Evolutionary conservation across 2,888 invertebrate species (phyloP), one percentile per base, ranked within the genome.

Genomic region (Protodeltote pygarga): DNA sequence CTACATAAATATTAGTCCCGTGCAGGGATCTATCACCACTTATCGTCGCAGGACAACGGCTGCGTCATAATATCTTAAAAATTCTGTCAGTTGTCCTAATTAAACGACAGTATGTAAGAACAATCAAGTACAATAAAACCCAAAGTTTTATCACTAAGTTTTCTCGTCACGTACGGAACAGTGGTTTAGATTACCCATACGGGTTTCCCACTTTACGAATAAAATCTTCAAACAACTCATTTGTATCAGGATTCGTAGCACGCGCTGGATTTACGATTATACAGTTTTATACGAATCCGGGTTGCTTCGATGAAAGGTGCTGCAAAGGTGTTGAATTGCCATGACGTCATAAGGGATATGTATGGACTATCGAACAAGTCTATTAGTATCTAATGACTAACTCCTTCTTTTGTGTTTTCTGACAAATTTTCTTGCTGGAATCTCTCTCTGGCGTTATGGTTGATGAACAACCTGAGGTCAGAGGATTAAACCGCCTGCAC

Each of bases 191-290:
- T 89, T 85, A 79, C 84, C 77, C 69, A 75, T 77, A 73, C 75
- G 85, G 87, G 76, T 80, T 89, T 89, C 75, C 87, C 89, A 80
- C 40, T 42, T 61, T 49, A 61, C 61, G 61, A 62, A 61, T 68
- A 63, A 75, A 65, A 57, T 49, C 35, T 48, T 57, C 48, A 71
- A 69, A 63, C 69, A 66, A 73, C 53, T 75, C 78, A 79, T 77
- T 75, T 74, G 65, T 54, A 38, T 65, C 81, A 73, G 52, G 50
- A 88, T 82, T 82, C 87, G 52, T 52, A 21, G 65, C 86, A 83
- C 84, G 84, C 71, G 71, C 54, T 45, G 77, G 83, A 87, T 88
- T 83, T 86, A 87, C 78, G 87, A 86, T 85, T 86, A 83, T 78
- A 71, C 52, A 57, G 79, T 79, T 82, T 54, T 42, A 29, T 64